A percentile compares a stretch with the other conserved stretches of the same genome.
Evolutionary conservation across 2,888 invertebrate species (phyloP).

Genomic region (Ophion obscuratus): DNA sequence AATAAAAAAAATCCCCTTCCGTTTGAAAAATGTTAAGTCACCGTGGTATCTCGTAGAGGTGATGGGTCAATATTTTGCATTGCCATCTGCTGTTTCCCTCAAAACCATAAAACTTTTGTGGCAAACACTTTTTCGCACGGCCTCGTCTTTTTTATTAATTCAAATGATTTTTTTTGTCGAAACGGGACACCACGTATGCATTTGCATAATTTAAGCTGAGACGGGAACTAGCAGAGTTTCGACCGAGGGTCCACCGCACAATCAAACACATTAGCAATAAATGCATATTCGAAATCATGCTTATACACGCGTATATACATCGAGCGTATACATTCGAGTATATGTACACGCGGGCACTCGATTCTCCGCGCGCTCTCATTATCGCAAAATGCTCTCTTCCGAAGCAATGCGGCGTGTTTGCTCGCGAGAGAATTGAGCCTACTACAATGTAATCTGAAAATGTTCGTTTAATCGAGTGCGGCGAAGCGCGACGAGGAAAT

Average conservation of each 20-base stretch:
- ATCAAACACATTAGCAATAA: slow-evolving; percentile 73
- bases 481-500: slow-evolving; percentile 13
- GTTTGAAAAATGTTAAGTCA: too few relatives aligned
- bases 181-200: too few relatives aligned
- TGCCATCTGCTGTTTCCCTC: too few relatives aligned
- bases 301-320: slow-evolving; percentile 65
- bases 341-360: slow-evolving; percentile 28
- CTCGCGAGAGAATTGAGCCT: slow-evolving; percentile 55
- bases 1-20: too few relatives aligned
- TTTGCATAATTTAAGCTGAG: background rate
- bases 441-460: slow-evolving; percentile 60
- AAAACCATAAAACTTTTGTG: too few relatives aligned
- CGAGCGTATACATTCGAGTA: slow-evolving; percentile 42
- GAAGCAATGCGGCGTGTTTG: slow-evolving; percentile 23
- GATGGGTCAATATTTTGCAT: too few relatives aligned
- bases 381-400: background rate
- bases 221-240: background rate
- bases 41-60: too few relatives aligned
- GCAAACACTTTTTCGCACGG: too few relatives aligned
- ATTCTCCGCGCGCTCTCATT: slow-evolving; percentile 15
- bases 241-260: slow-evolving; percentile 60
- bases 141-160: too few relatives aligned
- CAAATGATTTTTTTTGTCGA: too few relatives aligned
- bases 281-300: slow-evolving; percentile 77
- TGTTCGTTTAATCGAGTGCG: slow-evolving; percentile 31